These are phyloP conservation scores for Aphaenogaster rudis DNA, from an alignment of 1,140 invertebrate species.

Conservation along the genomic window DNA sequence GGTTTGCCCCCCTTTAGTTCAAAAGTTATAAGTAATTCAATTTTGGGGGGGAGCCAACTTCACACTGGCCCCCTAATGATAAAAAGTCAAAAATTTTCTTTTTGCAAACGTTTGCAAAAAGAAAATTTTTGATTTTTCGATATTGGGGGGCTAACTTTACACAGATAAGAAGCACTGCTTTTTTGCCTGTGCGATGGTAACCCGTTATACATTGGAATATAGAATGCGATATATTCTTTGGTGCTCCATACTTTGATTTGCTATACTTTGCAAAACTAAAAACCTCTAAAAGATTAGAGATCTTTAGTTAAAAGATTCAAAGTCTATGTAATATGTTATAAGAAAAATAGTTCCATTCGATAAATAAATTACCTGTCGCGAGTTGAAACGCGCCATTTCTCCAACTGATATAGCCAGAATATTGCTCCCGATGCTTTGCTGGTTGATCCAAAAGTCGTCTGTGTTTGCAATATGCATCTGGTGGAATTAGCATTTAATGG, in stretches of 20 bases:
- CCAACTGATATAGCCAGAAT: conserved; percentile 94
- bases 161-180: not conserved
- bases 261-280: not conserved
- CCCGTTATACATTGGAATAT: conserved; percentile 21
- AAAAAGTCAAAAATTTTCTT: too few species aligned
- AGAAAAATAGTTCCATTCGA: not conserved
- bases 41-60: too few species aligned
- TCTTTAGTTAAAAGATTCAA: not conserved
- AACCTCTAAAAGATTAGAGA: not conserved
- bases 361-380: conserved; percentile 89
- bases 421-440: conserved; percentile 95
- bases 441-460: conserved; percentile 94
- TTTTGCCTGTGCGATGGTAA: not conserved
- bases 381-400: conserved; percentile 95
- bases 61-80: too few species aligned
- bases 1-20: too few species aligned
- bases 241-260: not conserved
- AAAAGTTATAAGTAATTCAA: too few species aligned
- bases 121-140: too few species aligned
- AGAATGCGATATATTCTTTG: conserved; percentile 2
- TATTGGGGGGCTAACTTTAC: too few species aligned
- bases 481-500: conserved; percentile 95
- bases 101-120: too few species aligned
- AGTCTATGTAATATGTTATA: not conserved
- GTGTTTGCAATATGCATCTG: conserved; percentile 93